Base-by-base conservation (phyloP, 2,113 vertebrate genomes). In the Microcebus lehilahytsara region DNA sequence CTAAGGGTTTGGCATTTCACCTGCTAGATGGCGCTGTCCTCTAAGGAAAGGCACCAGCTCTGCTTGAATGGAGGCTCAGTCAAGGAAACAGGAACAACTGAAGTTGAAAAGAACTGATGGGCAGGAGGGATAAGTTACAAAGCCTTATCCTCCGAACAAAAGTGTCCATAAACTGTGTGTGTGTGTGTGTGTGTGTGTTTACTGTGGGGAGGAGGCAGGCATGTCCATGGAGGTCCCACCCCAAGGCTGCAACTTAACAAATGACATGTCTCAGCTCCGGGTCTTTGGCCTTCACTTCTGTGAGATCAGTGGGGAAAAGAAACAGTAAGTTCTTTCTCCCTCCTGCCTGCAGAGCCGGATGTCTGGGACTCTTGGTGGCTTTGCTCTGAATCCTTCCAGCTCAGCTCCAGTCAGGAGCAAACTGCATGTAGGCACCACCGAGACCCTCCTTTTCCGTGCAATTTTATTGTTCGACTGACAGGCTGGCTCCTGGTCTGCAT, bases 1-100 rank as follows among this genome's bases (percentile, higher is more conserved):
- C 17, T 85, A 7, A 3, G 86, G 64, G 78, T 93, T 95, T 90
- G 7, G 49, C 49, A 75, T 93, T 98, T 97, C 69, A 86, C 96
- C 97, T 97, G 97, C 98, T 99, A 99, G 98, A 98, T 98, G 98
- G 98, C 98, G 98, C 98, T 99, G 98, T 97, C 98, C 96, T 98
- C 98, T 97, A 98, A 97, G 97, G 98, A 98, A 99, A 97, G 86
- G 75, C 93, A 7, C 32, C 42, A 30, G 79, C 66, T 75, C 49
- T 0, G 16, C 85, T 79, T 37, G 46, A 32, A 6, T 2, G 2
- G 62, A 20, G 42, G 25, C 79, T 90, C 37, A 4, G 46, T 27
- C 42, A 34, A 67, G 81, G 80, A 71, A 95, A 46, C n/a, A 58
- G 89, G 79, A 97, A 60, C 72, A 56, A 81, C 51, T 32, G 37